phyloP scores from a whole-genome alignment of 2,797 vertebrate genomes.

The Cynopterus sphinx region DNA sequence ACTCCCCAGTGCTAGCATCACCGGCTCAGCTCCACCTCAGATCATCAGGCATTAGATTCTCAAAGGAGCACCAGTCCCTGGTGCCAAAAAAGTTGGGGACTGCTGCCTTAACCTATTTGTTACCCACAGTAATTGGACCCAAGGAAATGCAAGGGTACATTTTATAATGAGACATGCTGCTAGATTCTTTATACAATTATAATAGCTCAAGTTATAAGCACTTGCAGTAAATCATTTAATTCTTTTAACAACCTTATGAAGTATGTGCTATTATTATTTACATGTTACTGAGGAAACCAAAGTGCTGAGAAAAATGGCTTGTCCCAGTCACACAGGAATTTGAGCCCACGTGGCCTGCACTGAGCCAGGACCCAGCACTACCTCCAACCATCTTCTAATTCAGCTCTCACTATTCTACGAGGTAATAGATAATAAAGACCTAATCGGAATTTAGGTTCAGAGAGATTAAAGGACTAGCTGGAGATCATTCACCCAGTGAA shows the following conservation, averaged over 20 bases:
- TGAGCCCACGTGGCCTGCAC: not conserved
- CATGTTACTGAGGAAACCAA: slow-evolving; percentile 1
- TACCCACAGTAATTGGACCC: not conserved
- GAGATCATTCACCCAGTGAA: not conserved
- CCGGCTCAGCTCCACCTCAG: too few species aligned
- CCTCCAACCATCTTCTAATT: not conserved
- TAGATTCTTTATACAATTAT: not conserved
- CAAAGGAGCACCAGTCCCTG: too few species aligned
- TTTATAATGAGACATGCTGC: not conserved
- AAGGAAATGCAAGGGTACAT: not conserved
- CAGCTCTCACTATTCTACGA: not conserved
- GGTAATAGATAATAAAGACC: not conserved
- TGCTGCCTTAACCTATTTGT: not conserved
- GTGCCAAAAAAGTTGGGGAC: too few species aligned
- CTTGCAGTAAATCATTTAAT: slow-evolving; percentile 9
- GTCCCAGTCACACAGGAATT: not conserved
- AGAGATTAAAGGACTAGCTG: not conserved
- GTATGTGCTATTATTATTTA: not conserved
- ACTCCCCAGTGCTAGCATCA: too few species aligned
- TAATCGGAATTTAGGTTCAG: not conserved
- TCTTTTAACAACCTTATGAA: not conserved
- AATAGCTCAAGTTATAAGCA: not conserved
- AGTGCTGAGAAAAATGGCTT: not conserved
- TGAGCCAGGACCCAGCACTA: not conserved
- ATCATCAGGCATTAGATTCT: too few species aligned